Percentiles rank a stretch among this genome's conserved stretches.
Evolutionary conservation across 2,113 vertebrate genomes (phyloP).

Genomic region (Hippopotamus amphibius): DNA sequence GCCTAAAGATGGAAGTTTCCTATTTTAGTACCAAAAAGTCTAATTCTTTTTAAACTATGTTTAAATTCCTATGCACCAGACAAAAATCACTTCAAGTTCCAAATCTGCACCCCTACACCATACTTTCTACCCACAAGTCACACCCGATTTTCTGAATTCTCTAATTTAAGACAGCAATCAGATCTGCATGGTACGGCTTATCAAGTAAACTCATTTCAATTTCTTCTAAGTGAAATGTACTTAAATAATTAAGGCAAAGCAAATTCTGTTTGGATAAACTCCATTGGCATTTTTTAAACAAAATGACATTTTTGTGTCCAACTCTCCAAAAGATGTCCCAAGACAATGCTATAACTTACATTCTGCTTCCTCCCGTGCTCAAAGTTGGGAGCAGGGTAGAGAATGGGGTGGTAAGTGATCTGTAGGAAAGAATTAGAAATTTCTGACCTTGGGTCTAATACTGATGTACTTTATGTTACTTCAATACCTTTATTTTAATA

Average conservation of each 20-base stretch:
- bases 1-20: neutral
- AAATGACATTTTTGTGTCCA: neutral
- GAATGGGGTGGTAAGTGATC: rapidly evolving
- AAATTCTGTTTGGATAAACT: neutral
- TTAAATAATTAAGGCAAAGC: neutral
- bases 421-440: neutral
- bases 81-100: neutral
- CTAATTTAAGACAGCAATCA: constrained; percentile 9
- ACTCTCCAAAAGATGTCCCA: neutral
- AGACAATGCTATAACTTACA: neutral
- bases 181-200: neutral
- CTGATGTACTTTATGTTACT: neutral
- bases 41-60: neutral
- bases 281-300: neutral
- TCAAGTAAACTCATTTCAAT: neutral
- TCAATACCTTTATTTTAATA: neutral
- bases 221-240: neutral
- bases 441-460: neutral
- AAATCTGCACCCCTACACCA: neutral
- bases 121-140: neutral
- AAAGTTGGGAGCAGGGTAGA: neutral
- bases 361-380: neutral
- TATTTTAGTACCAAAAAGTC: neutral
- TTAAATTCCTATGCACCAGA: neutral
- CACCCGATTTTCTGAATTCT: neutral